Evolutionary conservation across 2,888 invertebrate species (phyloP), one percentile per base, ranked within the genome.

Genomic region (Lithophane semibrunnea): DNA sequence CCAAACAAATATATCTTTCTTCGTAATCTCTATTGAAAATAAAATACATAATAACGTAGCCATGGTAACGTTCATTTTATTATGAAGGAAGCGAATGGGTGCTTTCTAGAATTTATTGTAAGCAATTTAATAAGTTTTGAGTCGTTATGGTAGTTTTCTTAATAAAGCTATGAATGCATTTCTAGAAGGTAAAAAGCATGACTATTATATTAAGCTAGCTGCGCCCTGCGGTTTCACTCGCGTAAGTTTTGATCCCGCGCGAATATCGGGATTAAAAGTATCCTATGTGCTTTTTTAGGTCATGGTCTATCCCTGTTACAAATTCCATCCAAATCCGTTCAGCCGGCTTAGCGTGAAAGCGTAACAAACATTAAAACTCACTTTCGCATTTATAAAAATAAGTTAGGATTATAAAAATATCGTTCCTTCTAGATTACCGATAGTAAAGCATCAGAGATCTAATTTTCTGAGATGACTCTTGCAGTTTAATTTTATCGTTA

Each of bases 41-140:
- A 79, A 82, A 85, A 82, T 67, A 73, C 63, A 73, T 79, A 83
- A 77, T 75, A 83, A 76, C 66, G 72, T 70, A 58, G 49, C 79
- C 54, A 68, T 76, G 67, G 83, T 70, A 75, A 82, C 75, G 44
- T 65, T 72, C 56, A 66, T 83, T 77, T 79, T 82, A 87, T 82
- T 82, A 78, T 74, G 54, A 79, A 82, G 76, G 86, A 79, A 82
- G 78, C 29, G 70, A 84, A 82, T 87, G 86, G 87, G 82, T 87
- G 64, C 86, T 87, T 86, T 73, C 54, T 61, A 84, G 63, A 78
- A 87, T 87, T 87, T 87, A 87, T 87, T 77, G 75, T 81, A 37
- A 69, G 77, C 77, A 69, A 81, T 88, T 80, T 87, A 87, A 85
- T 84, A 81, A 77, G 88, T 86, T 83, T 82, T 80, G 69, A 80